Conservation (phyloP, 2,888 invertebrate genomes). For the Malthinus seriepunctatus region DNA sequence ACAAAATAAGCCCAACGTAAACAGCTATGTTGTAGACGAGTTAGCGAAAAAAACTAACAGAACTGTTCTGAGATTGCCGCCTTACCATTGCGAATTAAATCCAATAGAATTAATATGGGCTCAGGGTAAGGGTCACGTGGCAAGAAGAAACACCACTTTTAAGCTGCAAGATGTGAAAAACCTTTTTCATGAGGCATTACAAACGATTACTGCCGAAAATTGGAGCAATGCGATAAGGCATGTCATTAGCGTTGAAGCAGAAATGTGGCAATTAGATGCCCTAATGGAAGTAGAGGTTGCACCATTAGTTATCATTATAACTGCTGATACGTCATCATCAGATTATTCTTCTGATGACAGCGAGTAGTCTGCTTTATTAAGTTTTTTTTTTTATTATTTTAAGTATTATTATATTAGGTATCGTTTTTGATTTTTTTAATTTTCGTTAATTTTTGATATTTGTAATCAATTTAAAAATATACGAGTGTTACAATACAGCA, state of each 20-base stretch:
- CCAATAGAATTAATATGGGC: slow-evolving; percentile 42
- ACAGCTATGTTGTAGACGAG: slow-evolving; percentile 40
- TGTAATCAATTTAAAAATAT: too few species aligned
- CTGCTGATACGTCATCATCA: too few species aligned
- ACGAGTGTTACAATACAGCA: too few species aligned
- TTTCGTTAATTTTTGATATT: too few species aligned
- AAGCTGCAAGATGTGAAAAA: slow-evolving; percentile 31
- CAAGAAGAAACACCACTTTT: slow-evolving; percentile 27
- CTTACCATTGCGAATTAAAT: slow-evolving; percentile 43
- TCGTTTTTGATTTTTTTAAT: too few species aligned
- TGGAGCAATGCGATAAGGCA: slow-evolving; percentile 17
- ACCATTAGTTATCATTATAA: slow-evolving; percentile 19
- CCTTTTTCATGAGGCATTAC: slow-evolving; percentile 16
- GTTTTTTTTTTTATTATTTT: too few species aligned
- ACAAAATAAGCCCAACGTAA: slow-evolving; percentile 26
- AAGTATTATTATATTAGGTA: too few species aligned
- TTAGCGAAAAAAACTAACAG: slow-evolving; percentile 38
- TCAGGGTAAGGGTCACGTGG: slow-evolving; percentile 30
- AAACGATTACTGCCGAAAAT: slow-evolving; percentile 3
- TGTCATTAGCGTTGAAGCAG: too few species aligned
- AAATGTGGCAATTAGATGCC: slow-evolving; percentile 32
- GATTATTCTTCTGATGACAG: too few species aligned
- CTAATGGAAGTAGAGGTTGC: slow-evolving; percentile 24
- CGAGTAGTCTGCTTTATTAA: too few species aligned
- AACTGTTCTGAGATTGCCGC: slow-evolving; percentile 40